Evolutionary conservation across 2,888 invertebrate species (phyloP), one percentile per base, ranked within the genome.

Genomic region (Drosophila siamana): DNA sequence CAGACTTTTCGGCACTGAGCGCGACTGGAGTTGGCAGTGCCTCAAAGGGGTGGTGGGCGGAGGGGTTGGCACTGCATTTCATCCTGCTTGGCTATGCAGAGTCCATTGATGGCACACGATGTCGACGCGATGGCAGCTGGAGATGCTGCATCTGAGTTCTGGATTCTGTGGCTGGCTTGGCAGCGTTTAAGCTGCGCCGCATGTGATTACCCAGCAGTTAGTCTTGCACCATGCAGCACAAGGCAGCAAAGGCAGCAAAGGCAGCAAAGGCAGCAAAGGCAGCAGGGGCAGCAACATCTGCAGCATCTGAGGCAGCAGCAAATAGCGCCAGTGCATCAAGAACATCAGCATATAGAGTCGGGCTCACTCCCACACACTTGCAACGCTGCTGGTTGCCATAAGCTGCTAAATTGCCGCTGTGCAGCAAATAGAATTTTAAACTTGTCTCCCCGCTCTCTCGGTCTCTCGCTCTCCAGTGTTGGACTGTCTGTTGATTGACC

Each of bases 151-250:
- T n/a, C n/a, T 64, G 47, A 68, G 51, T 59, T 46, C 62, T 50
- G 61, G 51, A 40, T 64, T 63, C 65, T 73, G 78, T 28, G 78
- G 75, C 65, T 68, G 86, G 70, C 70, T 56, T 66, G 74, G 75
- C 69, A 78, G 69, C 77, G 78, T 67, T 84, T 73, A 74, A 86
- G 82, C 70, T 74, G 79, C 86, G 67, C 83, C 84, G 88, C 85
- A 85, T 87, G 88, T 76, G 88, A 87, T 87, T 85, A 85, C 86
- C 83, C 86, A 82, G 88, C 84, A 87, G 84, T 85, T 85, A 78
- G 86, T 86, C 79, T 81, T 64, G 67, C 68, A 55, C 38, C 40
- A 62, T 19, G 24, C 33, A 16, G 52, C 62, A 46, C 3, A 38
- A 59, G 40, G 26, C 19, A 19, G 19, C 19, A 19, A 5, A 2